phyloP scores from a whole-genome alignment of 2,888 invertebrate genomes.

The Tryphoninae sp. region DNA sequence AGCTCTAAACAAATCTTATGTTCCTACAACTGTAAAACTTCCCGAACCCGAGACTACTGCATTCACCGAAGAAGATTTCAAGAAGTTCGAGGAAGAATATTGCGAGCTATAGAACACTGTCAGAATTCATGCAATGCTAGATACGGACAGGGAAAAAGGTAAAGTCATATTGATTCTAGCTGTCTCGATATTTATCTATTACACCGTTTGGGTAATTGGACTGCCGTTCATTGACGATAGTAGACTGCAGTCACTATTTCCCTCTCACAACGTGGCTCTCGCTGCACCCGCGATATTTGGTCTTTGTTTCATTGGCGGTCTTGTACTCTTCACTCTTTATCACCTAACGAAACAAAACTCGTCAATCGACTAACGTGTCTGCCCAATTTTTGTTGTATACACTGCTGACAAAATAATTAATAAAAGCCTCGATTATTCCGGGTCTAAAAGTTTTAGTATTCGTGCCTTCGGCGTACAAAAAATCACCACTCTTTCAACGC shows the following conservation, averaged over 20 bases:
- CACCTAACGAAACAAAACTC: constrained; percentile 78
- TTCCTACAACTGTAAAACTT: constrained; percentile 78
- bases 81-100: constrained; percentile 86
- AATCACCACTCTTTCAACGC: not conserved
- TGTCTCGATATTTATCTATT: constrained; percentile 83
- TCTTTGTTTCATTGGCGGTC: constrained; percentile 85
- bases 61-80: constrained; percentile 88
- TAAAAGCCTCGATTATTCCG: not conserved
- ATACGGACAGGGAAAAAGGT: constrained; percentile 83
- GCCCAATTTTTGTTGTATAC: not conserved
- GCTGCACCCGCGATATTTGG: constrained; percentile 85
- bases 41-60: constrained; percentile 83
- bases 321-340: constrained; percentile 85
- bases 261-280: constrained; percentile 81
- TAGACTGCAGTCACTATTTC: constrained; percentile 82
- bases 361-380: not conserved
- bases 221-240: constrained; percentile 86
- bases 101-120: constrained; percentile 42
- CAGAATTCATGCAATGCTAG: constrained; percentile 70
- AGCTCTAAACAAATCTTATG: constrained; percentile 82
- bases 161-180: constrained; percentile 84
- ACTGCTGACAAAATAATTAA: not conserved
- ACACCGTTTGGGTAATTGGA: constrained; percentile 86
- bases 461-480: too few species aligned
- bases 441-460: too few species aligned